These are phyloP conservation scores for Coptotermes formosanus DNA, from an alignment of 1,140 invertebrate genomes.

Conservation along the genomic window DNA sequence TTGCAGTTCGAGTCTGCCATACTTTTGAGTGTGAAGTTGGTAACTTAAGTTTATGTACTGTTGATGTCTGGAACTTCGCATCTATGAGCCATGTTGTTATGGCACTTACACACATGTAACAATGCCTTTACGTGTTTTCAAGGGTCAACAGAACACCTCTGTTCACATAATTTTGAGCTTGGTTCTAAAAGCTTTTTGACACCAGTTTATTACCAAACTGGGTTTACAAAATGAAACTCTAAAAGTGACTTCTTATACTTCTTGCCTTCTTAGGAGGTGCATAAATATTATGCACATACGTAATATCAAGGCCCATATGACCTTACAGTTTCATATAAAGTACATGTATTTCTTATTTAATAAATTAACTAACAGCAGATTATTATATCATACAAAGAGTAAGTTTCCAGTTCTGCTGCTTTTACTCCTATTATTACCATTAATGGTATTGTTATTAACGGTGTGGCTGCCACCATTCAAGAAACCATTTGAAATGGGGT, in stretches of 20 bases:
- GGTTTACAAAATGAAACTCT: too few species aligned
- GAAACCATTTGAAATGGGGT: not conserved
- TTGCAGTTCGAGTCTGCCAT: too few species aligned
- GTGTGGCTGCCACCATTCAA: not conserved
- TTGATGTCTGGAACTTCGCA: too few species aligned
- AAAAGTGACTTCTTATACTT: not conserved
- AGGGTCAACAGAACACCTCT: too few species aligned
- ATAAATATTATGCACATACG: not conserved
- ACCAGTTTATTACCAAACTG: too few species aligned
- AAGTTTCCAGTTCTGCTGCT: not conserved
- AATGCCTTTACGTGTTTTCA: too few species aligned
- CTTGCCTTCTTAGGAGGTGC: not conserved
- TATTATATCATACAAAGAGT: slow-evolving; percentile 7
- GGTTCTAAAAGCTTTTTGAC: too few species aligned
- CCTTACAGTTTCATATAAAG: not conserved
- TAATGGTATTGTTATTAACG: slow-evolving; percentile 3
- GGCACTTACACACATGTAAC: too few species aligned
- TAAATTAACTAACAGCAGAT: not conserved
- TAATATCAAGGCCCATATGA: not conserved
- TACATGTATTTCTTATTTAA: not conserved
- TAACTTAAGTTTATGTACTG: too few species aligned
- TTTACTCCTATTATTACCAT: not conserved
- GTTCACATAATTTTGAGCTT: too few species aligned
- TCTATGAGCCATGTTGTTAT: too few species aligned
- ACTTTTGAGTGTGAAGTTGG: too few species aligned